Evolutionary conservation across 2,113 vertebrate genomes (phyloP).

Genomic region (Cebus imitator): DNA sequence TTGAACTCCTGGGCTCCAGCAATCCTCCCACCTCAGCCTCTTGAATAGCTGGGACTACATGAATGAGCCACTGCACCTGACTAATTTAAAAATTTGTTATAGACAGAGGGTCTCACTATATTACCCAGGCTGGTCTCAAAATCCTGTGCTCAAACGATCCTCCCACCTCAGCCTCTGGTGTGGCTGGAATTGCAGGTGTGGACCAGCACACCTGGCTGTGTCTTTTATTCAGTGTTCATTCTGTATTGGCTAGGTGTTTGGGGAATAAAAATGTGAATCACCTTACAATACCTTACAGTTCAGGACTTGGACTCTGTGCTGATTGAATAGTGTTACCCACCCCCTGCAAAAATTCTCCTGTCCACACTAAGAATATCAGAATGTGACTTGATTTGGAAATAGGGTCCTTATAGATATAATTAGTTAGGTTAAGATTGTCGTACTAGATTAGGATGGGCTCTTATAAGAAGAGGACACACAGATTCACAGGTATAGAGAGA

Average conservation of each 20-base stretch:
- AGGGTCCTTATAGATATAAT: background rate
- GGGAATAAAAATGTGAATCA: background rate
- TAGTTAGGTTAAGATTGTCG: background rate
- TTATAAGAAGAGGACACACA: background rate
- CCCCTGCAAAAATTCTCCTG: background rate
- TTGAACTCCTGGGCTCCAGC: background rate
- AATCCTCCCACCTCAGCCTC: background rate
- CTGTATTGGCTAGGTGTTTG: background rate
- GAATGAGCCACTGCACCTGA: background rate
- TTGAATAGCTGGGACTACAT: background rate
- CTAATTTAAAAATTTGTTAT: background rate
- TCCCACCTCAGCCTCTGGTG: background rate
- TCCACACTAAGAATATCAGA: background rate
- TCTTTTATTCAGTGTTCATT: conserved; percentile 6
- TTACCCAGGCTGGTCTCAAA: background rate
- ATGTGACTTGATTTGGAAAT: background rate
- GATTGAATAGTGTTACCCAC: background rate
- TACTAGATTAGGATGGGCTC: background rate
- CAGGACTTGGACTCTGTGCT: background rate
- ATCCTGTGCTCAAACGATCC: background rate
- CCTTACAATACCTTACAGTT: background rate
- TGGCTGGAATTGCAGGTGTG: background rate
- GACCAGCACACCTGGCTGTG: background rate
- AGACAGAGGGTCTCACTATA: background rate
- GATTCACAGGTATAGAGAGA: background rate